These are phyloP conservation scores for Trichonephila clavipes DNA, from an alignment of 1,140 invertebrate genomes.

Conservation along the genomic window DNA sequence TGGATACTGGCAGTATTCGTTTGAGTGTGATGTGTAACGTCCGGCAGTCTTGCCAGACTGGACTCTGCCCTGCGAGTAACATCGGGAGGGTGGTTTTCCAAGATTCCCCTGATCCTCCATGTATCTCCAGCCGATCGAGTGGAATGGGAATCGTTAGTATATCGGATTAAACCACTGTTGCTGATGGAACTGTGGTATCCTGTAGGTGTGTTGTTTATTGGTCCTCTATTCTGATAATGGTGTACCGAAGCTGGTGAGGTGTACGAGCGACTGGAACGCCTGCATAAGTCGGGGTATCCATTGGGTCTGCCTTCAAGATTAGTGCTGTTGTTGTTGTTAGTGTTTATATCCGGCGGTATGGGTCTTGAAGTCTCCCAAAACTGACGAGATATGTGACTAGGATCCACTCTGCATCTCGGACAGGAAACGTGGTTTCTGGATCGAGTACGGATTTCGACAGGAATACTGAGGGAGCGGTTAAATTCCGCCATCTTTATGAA, in stretches of 20 bases:
- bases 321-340: conserved; percentile 35
- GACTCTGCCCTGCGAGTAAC: conserved; percentile 70
- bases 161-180: conserved; percentile 29
- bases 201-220: background rate
- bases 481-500: conserved; percentile 72
- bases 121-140: conserved; percentile 73
- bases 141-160: conserved; percentile 64
- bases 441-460: conserved; percentile 60
- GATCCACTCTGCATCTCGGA: conserved; percentile 70
- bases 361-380: conserved; percentile 61
- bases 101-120: conserved; percentile 70
- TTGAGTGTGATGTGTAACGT: conserved; percentile 66
- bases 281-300: conserved; percentile 69
- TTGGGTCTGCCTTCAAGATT: background rate
- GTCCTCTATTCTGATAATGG: conserved; percentile 56
- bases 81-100: conserved; percentile 69
- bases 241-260: conserved; percentile 71
- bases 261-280: conserved; percentile 67
- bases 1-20: conserved; percentile 45
- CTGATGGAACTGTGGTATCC: conserved; percentile 42
- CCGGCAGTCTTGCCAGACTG: conserved; percentile 49
- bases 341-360: background rate
- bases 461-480: conserved; percentile 72
- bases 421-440: conserved; percentile 60
- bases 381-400: conserved; percentile 76